Percentiles rank a stretch among this genome's conserved stretches.
These are phyloP conservation scores for Belonocnema kinseyi DNA, from an alignment of 1,140 invertebrate species.

Conservation along the genomic window DNA sequence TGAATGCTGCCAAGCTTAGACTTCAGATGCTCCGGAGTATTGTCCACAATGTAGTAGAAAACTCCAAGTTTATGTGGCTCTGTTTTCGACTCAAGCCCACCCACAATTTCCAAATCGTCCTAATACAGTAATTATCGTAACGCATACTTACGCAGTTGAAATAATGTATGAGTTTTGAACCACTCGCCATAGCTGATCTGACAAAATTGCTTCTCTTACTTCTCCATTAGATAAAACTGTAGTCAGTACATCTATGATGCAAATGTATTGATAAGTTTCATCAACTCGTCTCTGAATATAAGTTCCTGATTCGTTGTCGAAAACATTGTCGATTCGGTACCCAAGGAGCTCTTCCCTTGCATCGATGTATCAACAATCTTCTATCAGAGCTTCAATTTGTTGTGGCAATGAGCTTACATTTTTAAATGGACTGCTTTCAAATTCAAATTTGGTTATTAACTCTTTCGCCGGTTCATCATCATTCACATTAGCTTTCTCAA, in stretches of 20 bases:
- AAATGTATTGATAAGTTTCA: slow-evolving; percentile 37
- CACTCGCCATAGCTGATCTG: slow-evolving; percentile 30
- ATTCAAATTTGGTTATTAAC: not conserved
- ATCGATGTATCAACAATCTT: not conserved
- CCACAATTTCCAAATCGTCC: slow-evolving; percentile 36
- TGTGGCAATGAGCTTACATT: slow-evolving; percentile 5
- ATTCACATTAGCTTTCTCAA: not conserved
- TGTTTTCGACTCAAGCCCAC: slow-evolving; percentile 36
- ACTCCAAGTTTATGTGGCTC: slow-evolving; percentile 13
- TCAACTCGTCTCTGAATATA: not conserved
- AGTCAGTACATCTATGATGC: not conserved
- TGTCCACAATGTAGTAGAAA: not conserved
- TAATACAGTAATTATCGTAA: slow-evolving; percentile 34
- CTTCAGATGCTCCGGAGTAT: too few relatives aligned
- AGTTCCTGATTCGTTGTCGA: not conserved
- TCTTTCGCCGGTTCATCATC: not conserved
- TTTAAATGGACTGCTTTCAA: slow-evolving; percentile 34
- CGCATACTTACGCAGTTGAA: slow-evolving; percentile 7
- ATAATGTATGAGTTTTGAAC: slow-evolving; percentile 10
- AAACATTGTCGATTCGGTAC: not conserved
- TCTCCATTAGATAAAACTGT: slow-evolving; percentile 18
- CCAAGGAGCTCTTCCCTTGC: not conserved
- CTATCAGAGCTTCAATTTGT: slow-evolving; percentile 1
- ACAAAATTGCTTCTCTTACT: slow-evolving; percentile 24
- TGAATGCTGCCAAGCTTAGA: too few relatives aligned